Percentiles rank a stretch among this genome's conserved stretches.
These are phyloP conservation scores for Temnothorax ravouxi DNA, from an alignment of 2,888 invertebrate species.

Conservation along the genomic window DNA sequence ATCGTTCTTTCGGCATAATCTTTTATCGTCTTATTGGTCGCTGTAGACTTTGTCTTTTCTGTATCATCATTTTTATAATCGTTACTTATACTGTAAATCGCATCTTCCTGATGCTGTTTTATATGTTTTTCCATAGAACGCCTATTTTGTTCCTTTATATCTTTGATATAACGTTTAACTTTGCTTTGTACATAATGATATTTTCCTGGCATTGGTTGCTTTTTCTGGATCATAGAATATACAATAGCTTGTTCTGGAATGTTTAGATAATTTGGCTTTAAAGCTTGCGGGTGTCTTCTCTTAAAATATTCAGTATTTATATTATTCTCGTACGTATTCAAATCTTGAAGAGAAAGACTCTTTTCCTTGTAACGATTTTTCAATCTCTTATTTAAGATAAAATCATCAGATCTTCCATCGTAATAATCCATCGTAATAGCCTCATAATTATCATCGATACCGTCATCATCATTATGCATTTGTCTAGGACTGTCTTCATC, in stretches of 20 bases:
- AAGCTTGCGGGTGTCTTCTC: conserved; percentile 62
- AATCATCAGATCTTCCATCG: conserved; percentile 81
- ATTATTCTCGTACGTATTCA: conserved; percentile 69
- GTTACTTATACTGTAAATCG: conserved; percentile 20
- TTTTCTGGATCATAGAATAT: conserved; percentile 58
- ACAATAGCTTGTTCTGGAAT: conserved; percentile 58
- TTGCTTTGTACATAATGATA: conserved; percentile 82
- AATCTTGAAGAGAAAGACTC: conserved; percentile 83
- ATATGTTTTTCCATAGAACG: conserved; percentile 66
- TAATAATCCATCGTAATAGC: conserved; percentile 66
- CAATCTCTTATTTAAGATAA: conserved; percentile 69
- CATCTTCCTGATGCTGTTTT: conserved; percentile 58
- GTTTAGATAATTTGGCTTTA: conserved; percentile 57
- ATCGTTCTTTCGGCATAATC: conserved; percentile 78
- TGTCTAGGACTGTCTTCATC: conserved; percentile 64
- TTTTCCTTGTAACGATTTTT: conserved; percentile 75
- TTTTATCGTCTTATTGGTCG: conserved; percentile 74
- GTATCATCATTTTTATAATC: conserved; percentile 56
- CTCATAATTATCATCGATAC: conserved; percentile 77
- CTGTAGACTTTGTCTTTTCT: conserved; percentile 58
- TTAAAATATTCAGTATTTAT: conserved; percentile 14
- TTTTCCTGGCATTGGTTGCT: conserved; percentile 64
- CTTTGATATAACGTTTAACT: conserved; percentile 82
- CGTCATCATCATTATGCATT: conserved; percentile 69
- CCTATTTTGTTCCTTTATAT: conserved; percentile 70